Conservation (phyloP, 2,888 invertebrate genomes). For the Apomyelois bistriatella region DNA sequence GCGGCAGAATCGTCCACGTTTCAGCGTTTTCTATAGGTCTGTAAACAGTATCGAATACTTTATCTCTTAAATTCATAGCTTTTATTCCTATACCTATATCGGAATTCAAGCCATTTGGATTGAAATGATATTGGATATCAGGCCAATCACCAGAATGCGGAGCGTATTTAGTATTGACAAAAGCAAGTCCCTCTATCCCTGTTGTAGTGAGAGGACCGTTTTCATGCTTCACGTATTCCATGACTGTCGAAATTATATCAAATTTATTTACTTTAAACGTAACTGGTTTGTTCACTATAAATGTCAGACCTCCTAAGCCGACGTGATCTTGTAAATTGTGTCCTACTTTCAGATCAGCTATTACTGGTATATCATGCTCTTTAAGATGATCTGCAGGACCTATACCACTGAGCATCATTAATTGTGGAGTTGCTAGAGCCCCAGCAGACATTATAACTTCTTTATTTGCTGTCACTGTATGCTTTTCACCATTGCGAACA, state of each 20-base stretch:
- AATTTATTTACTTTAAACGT: too few species aligned
- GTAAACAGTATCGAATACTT: not conserved
- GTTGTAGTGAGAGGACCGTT: not conserved
- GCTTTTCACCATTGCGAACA: not conserved
- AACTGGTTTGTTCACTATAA: not conserved
- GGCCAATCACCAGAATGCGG: not conserved
- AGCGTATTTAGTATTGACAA: not conserved
- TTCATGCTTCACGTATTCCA: not conserved
- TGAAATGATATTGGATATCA: not conserved
- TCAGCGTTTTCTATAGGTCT: not conserved
- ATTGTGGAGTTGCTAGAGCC: conserved; percentile 88
- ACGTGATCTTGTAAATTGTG: not conserved
- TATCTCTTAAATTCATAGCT: not conserved
- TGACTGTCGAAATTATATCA: not conserved
- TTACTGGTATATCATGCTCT: not conserved
- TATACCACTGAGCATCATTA: conserved; percentile 88
- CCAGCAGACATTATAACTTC: conserved; percentile 76
- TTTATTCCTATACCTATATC: not conserved
- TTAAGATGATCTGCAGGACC: not conserved
- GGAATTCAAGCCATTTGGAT: not conserved
- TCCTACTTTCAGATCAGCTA: not conserved
- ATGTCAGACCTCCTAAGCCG: not conserved
- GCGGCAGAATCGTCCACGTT: not conserved
- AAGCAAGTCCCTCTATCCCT: not conserved
- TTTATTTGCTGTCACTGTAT: not conserved